These are phyloP conservation scores for Brachionichthys hirsutus DNA, from an alignment of 2,113 vertebrate genomes.

Conservation along the genomic window DNA sequence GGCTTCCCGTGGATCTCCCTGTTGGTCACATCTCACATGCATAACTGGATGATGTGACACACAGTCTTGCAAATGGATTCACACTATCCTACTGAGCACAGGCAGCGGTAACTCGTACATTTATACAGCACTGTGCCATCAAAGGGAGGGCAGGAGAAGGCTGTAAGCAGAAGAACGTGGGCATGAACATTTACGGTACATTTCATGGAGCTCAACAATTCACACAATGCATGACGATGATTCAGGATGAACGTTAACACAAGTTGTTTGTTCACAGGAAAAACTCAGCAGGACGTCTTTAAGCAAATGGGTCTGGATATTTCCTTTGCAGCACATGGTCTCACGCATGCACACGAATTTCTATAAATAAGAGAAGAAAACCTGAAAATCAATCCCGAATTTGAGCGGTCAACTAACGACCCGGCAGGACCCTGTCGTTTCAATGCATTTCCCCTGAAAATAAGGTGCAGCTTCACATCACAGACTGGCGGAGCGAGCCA, in stretches of 20 bases:
- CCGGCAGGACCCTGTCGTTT: conserved; percentile 37
- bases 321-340: too few relatives aligned
- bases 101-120: not conserved
- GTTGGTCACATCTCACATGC: not conserved
- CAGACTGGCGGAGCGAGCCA: conserved; percentile 39
- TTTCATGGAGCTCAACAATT: not conserved
- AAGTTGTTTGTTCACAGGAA: too few relatives aligned
- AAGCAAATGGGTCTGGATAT: too few relatives aligned
- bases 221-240: not conserved
- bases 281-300: too few relatives aligned
- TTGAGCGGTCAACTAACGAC: conserved; percentile 21
- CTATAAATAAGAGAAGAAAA: conserved; percentile 1
- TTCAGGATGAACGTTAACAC: too few relatives aligned
- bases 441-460: conserved; percentile 39
- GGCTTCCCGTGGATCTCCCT: not conserved
- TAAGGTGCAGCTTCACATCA: conserved; percentile 39
- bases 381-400: conserved; percentile 29
- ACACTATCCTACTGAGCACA: not conserved
- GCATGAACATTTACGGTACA: not conserved
- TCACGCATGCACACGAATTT: too few relatives aligned
- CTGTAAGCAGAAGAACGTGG: not conserved
- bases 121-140: not conserved
- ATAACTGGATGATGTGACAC: not conserved
- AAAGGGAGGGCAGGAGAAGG: not conserved
- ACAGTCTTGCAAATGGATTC: not conserved